Conservation (phyloP, 35 echinoderm and acorn worm genomes). For the Eucidaris tribuloides region DNA sequence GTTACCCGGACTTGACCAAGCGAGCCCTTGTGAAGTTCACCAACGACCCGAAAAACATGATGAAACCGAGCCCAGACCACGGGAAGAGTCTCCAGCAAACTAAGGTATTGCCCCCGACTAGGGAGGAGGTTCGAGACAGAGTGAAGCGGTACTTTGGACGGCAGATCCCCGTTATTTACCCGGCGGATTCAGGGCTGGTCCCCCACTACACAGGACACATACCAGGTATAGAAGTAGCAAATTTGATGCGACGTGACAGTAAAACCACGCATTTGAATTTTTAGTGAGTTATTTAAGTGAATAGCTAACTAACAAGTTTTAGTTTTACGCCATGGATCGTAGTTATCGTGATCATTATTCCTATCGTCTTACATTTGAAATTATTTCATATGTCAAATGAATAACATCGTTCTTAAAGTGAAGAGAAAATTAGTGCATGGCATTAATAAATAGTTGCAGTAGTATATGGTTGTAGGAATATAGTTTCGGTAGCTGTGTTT, state of each 20-base stretch:
- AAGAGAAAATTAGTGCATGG: too few species aligned
- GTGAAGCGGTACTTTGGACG: background rate
- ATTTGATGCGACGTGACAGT: background rate
- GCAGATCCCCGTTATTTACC: conserved; percentile 59
- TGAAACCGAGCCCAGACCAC: background rate
- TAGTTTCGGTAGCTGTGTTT: too few species aligned
- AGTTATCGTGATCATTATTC: too few species aligned
- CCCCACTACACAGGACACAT: conserved; percentile 98
- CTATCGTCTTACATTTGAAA: too few species aligned
- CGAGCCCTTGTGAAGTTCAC: conserved; percentile 72
- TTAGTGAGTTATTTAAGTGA: too few species aligned
- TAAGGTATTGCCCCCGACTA: background rate
- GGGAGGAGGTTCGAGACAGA: background rate
- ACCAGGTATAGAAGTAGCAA: conserved; percentile 65
- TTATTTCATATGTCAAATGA: too few species aligned
- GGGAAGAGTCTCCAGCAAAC: background rate
- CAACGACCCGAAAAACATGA: conserved; percentile 40
- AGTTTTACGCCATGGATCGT: too few species aligned
- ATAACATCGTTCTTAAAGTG: too few species aligned
- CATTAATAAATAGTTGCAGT: too few species aligned
- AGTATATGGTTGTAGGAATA: too few species aligned
- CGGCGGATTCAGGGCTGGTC: conserved; percentile 80
- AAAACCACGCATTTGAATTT: too few species aligned
- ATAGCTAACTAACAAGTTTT: too few species aligned
- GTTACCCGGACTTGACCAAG: conserved; percentile 88